Evolutionary conservation across 1,140 invertebrate species (phyloP).

Genomic region (Temnothorax curvispinosus): DNA sequence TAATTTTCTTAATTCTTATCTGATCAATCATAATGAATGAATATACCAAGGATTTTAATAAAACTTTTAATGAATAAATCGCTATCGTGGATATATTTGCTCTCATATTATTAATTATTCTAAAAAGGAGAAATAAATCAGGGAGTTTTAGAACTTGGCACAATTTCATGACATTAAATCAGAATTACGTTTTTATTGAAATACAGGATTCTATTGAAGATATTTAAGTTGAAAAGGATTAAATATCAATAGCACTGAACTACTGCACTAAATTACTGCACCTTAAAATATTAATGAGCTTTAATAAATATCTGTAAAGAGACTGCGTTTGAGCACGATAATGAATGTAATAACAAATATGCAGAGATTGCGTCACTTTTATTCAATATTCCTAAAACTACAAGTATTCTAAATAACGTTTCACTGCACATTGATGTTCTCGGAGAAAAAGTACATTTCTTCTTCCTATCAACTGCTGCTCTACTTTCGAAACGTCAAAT

Average conservation of each 20-base stretch:
- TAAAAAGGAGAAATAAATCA: too few relatives aligned
- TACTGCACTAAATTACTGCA: background rate
- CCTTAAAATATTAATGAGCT: background rate
- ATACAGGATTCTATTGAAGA: background rate
- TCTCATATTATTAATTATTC: background rate
- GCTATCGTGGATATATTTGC: background rate
- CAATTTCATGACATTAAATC: background rate
- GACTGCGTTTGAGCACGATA: background rate
- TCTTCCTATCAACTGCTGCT: background rate
- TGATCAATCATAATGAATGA: background rate
- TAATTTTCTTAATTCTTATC: background rate
- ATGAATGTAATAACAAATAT: background rate
- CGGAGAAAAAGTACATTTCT: constrained; percentile 8
- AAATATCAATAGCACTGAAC: background rate
- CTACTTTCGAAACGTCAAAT: background rate
- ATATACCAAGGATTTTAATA: constrained; percentile 8
- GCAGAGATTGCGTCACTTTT: background rate
- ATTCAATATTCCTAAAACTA: background rate
- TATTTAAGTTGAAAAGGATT: background rate
- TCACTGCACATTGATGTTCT: constrained; percentile 2
- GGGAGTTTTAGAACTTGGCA: background rate
- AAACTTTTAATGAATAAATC: background rate
- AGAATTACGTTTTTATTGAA: background rate
- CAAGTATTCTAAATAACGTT: constrained; percentile 15
- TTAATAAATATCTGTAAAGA: background rate